These are phyloP conservation scores for Macrobrachium rosenbergii DNA, from an alignment of 1,140 invertebrate genomes.

Conservation along the genomic window DNA sequence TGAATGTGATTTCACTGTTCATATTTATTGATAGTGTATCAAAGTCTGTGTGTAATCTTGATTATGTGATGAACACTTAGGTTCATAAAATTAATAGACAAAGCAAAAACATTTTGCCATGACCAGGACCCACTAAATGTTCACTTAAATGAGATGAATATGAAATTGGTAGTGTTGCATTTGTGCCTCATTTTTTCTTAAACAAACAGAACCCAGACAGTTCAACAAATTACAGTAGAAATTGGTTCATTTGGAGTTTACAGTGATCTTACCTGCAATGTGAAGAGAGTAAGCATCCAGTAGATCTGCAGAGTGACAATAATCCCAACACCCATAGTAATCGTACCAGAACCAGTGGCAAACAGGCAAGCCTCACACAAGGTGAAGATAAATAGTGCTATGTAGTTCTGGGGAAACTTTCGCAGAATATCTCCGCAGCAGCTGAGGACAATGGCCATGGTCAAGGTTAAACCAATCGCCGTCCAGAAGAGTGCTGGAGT, in stretches of 20 bases:
- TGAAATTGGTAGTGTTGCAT: no score
- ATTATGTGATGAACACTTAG: no score
- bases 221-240: neutral
- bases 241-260: no score
- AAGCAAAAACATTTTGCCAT: no score
- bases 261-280: conserved; percentile 75
- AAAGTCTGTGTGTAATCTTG: no score
- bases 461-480: conserved; percentile 79
- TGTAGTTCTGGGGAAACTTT: conserved; percentile 87
- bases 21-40: no score
- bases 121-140: no score
- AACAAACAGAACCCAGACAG: no score
- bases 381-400: conserved; percentile 89
- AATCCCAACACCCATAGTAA: conserved; percentile 82
- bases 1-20: no score
- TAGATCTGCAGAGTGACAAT: conserved; percentile 85
- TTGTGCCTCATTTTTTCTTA: no score
- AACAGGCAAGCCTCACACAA: conserved; percentile 65
- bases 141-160: no score
- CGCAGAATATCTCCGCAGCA: conserved; percentile 89
- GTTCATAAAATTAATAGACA: no score
- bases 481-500: conserved; percentile 76
- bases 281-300: conserved; percentile 88
- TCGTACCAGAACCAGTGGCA: conserved; percentile 22
- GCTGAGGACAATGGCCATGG: conserved; percentile 84